Conservation (phyloP, 1,140 invertebrate species). For the Cardiocondyla obscurior region DNA sequence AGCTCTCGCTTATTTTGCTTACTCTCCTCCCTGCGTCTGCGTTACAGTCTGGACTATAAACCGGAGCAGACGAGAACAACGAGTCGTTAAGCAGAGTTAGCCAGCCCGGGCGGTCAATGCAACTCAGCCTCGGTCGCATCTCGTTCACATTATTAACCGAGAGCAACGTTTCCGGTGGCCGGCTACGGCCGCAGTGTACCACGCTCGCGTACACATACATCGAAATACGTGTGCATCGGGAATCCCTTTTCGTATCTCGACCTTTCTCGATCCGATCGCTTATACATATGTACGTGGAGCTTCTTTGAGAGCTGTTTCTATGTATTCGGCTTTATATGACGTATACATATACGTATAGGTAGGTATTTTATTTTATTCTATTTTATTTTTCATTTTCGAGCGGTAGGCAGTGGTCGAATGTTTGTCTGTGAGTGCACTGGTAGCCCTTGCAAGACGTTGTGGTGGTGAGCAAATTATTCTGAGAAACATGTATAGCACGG, state of each 20-base stretch:
- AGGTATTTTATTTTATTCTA: slow-evolving; percentile 54
- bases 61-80: slow-evolving; percentile 16
- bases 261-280: slow-evolving; percentile 54
- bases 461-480: slow-evolving; percentile 71
- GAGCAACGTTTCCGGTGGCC: slow-evolving; percentile 46
- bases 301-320: slow-evolving; percentile 37
- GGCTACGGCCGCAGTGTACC: background rate
- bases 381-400: slow-evolving; percentile 62
- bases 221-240: slow-evolving; percentile 35
- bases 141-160: slow-evolving; percentile 22
- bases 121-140: slow-evolving; percentile 30
- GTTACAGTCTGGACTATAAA: background rate
- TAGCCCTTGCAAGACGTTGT: slow-evolving; percentile 80
- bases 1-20: slow-evolving; percentile 33
- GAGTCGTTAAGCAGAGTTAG: slow-evolving; percentile 27
- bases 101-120: slow-evolving; percentile 14
- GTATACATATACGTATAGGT: slow-evolving; percentile 53
- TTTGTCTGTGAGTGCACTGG: slow-evolving; percentile 84
- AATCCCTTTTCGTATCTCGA: slow-evolving; percentile 49
- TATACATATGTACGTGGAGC: slow-evolving; percentile 55
- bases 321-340: slow-evolving; percentile 41
- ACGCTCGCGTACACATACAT: slow-evolving; percentile 17
- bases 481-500: slow-evolving; percentile 9
- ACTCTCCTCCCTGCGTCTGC: background rate
- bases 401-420: slow-evolving; percentile 81